Percentiles rank a stretch among this genome's conserved stretches.
Conservation (phyloP, 64 coral and sea anemone species). For the Porites lutea region DNA sequence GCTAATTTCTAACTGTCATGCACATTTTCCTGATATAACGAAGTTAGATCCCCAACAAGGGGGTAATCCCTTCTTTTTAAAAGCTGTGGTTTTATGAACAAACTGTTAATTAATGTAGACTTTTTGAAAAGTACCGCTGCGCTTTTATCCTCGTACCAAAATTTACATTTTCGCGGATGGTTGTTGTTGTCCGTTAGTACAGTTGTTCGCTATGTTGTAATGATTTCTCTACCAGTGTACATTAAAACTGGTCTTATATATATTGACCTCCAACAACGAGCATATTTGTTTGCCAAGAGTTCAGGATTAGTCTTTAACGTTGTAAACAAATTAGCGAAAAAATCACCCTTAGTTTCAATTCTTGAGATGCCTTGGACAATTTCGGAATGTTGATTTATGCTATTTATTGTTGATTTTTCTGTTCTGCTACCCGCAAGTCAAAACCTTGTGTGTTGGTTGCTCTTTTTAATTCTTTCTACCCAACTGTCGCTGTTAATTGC, state of each 20-base stretch:
- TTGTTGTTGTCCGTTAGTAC: background rate
- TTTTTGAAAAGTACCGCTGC: background rate
- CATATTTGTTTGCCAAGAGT: slow-evolving; percentile 22
- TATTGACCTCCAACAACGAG: background rate
- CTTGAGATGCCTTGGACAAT: slow-evolving; percentile 39
- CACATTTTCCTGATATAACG: background rate
- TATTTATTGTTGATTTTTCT: slow-evolving; percentile 23
- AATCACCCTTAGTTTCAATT: slow-evolving; percentile 38
- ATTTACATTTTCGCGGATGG: background rate
- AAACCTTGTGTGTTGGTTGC: background rate
- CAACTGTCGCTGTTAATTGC: background rate
- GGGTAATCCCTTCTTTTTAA: background rate
- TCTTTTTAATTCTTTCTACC: background rate
- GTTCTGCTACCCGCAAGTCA: background rate
- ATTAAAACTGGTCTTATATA: background rate
- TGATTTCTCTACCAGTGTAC: background rate
- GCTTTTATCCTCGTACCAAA: background rate
- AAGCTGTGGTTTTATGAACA: slow-evolving; percentile 13
- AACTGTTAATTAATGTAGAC: background rate
- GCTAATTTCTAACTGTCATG: background rate
- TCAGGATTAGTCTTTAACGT: slow-evolving; percentile 41
- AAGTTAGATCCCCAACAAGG: background rate
- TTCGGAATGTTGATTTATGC: slow-evolving; percentile 47
- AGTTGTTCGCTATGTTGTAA: background rate
- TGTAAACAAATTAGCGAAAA: slow-evolving; percentile 64